Evolutionary conservation across 1,140 invertebrate genomes (phyloP), one percentile per base, ranked within the genome.

Genomic region (Druon quercuslanigerum): DNA sequence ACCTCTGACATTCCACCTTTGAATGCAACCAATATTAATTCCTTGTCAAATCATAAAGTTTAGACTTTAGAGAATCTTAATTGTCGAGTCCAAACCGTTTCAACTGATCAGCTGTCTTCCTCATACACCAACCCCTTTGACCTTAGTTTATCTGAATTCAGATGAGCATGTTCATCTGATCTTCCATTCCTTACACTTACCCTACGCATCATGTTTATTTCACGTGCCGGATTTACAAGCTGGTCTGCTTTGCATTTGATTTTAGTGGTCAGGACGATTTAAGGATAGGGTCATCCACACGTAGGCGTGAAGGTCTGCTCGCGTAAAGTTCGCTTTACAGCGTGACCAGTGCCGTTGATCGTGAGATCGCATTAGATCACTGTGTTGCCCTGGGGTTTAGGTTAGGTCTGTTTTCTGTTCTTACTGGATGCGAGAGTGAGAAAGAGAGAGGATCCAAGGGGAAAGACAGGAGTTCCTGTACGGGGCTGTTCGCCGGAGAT

Each of bases 311-410:
- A 56, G 75, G 71, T 73, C 66, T 51, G 14, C 16, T 72, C 71
- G 81, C 82, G 82, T 84, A 84, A 83, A 84, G 75, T 60, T 74
- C 81, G 82, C 77, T 84, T 85, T 85, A 86, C 79, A 78, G 77
- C 79, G 46, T 51, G 74, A 77, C 52, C 76, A 60, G 73, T 57
- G 71, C 78, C 81, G 80, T 85, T 77, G 78, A 84, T 84, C 81
- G 75, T 80, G 78, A 82, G 76, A 85, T 82, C 81, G 83, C 82
- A 84, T 84, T 84, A 84, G 82, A 81, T 79, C 77, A 51, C 50
- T 74, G 75, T 77, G 75, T 77, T 77, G 79, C 79, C 76, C 71
- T 76, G 81, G 76, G 71, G 74, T 83, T 83, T 82, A 70, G 79
- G 60, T 78, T 79, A 76, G 73, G 51, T 73, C 54, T 72, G 51